Base-by-base conservation (phyloP, 30 jellyfish, hydroid and myxozoan species). In the Pelagia noctiluca region DNA sequence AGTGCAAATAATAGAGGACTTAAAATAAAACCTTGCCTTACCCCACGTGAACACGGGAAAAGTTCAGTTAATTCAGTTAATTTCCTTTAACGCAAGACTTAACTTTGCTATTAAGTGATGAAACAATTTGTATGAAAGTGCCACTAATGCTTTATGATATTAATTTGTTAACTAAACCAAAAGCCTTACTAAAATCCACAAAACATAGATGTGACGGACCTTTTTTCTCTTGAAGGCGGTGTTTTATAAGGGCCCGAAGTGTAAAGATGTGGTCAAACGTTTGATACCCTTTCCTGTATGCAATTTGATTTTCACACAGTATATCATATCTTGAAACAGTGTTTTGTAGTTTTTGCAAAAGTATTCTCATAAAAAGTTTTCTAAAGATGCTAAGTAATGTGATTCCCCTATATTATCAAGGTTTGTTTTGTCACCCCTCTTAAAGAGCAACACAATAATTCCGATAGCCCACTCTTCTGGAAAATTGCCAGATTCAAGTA, bases 1-100 rank as follows among this genome's bases (percentile, higher is more conserved):
- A 77, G 57, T 18, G 66, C 85, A 62, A 77, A 77, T 25, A 62
- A 86, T 28, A 29, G 25, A 21, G 86, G 63, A 61, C 83, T 60
- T 13, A 50, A 42, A 62, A 77, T 13, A 57, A 52, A 77, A 75
- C 89, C 89, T 52, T 77, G 30, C 37, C 66, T 30, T 21, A 77
- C 89, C 30, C 65, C 68, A n/a, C 82, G 30, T 19, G 30, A 28
- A 35, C 82, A 69, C 21, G 70, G 57, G 35, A 69, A 42, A 7
- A 69, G 35, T n/a, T 69, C 35, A 23, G 68, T 69, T 42, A 69
- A 42, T 26, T 68, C 35, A 7, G 21, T 68, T n/a, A n/a, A 2
- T 69, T 35, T n/a, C 82, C 65, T 34, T 42, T 69, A 19, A 31
- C 82, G 21, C 65, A 69, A 2, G 82, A 69, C 65, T 25, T 16